Base-by-base conservation (phyloP, 2,888 invertebrate genomes). In the Megalurothrips usitatus region DNA sequence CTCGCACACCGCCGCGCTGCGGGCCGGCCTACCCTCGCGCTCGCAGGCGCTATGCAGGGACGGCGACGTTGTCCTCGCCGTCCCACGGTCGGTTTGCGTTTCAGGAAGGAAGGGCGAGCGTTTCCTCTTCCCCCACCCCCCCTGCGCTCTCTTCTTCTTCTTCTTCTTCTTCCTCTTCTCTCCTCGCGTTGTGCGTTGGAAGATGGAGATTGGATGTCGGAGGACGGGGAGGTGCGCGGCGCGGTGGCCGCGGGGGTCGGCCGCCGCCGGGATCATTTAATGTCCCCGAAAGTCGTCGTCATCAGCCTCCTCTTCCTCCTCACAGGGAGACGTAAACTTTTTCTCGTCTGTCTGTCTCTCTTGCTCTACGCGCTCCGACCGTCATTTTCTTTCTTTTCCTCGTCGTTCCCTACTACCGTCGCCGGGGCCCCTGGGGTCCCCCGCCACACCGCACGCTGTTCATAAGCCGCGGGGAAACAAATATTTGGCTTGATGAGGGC, bases 401-500 rank as follows among this genome's bases (percentile, higher is more conserved):
- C 58, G 58, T 58, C 17, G 17, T 58, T 58, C 17, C 58, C 58
- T 2, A 43, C 58, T 52, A n/a, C 58, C 58, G 68, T 11, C 23
- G 68, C 23, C 68, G 68, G 12, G 26, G 26, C 23, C 23, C 52
- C 4, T 43, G 58, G 58, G 23, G 68, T 23, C 23, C 10, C 19
- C 14, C 58, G 26, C 23, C 68, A 14, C 26, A 26, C 68, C 68
- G 68, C 68, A 75, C 68, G 68, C 12, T 26, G 68, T 26, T 9
- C 68, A 75, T 75, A 26, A 75, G 68, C 68, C 68, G 26, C 68
- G 1, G 68, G 68, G 9, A 26, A 75, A 75, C 68, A 75, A 75
- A 75, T 75, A 75, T 75, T 75, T 75, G 68, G 68, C 68, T 75
- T 75, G 68, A 75, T 75, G 68, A 75, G 68, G 26, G 68, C 68